Percentiles rank a stretch among this genome's conserved stretches.
These are phyloP conservation scores for Pangasius djambal DNA, from an alignment of 2,797 vertebrate genomes.

Conservation along the genomic window DNA sequence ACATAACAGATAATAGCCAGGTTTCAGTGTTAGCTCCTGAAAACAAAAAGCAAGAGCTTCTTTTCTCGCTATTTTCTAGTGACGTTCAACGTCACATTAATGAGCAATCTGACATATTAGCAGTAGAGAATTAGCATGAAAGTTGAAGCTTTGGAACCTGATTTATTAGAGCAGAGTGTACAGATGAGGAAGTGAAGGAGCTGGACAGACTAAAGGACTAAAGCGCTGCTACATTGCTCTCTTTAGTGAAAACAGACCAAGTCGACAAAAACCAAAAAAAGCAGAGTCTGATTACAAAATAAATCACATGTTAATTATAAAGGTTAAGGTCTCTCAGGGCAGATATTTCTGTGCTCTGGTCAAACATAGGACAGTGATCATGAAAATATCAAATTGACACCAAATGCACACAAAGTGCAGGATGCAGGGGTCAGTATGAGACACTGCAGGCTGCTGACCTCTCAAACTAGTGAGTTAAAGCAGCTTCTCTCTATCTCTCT, in stretches of 20 bases:
- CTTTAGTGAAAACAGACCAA: background rate
- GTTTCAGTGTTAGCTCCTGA: background rate
- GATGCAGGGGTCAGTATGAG: conserved; percentile 10
- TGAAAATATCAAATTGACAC: background rate
- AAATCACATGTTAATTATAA: background rate
- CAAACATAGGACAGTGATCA: background rate
- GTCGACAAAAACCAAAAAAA: background rate
- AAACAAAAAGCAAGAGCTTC: background rate
- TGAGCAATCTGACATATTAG: background rate
- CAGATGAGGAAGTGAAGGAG: background rate
- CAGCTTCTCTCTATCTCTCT: conserved; percentile 32
- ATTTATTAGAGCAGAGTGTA: background rate
- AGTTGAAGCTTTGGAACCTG: background rate
- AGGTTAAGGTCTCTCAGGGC: background rate
- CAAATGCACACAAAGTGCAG: background rate
- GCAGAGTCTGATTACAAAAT: background rate
- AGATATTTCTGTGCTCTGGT: background rate
- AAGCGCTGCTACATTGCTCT: background rate
- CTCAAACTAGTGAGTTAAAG: conserved; percentile 31
- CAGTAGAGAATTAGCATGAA: background rate
- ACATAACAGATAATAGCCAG: background rate
- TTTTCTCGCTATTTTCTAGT: background rate
- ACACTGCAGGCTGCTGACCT: conserved; percentile 54
- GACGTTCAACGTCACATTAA: background rate
- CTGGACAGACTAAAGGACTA: background rate